Base-by-base conservation (phyloP, 2,797 vertebrate genomes). In the Siniperca undulata region DNA sequence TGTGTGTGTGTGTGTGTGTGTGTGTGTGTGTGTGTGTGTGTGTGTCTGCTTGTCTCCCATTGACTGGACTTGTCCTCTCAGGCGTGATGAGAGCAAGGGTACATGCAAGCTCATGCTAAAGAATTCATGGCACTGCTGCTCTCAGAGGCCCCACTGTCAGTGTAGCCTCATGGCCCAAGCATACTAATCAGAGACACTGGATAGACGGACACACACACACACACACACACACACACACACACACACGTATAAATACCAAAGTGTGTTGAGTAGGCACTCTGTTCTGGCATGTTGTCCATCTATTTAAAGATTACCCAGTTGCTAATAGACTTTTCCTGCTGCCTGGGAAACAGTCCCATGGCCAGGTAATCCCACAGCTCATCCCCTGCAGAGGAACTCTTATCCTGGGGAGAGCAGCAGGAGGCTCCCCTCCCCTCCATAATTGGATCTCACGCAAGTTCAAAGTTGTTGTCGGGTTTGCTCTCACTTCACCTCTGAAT, bases 91-190 rank as follows among this genome's bases (percentile, higher is more conserved):
- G 88, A 90, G 88, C 87, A 84, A 87, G 80, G 82, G 76, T 87
- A 91, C 91, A 91, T 85, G 83, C 82, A 79, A 82, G 82, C 89
- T 92, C 90, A 91, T 91, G 91, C 90, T 95, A 92, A 94, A 94
- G 91, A 93, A 94, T 95, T 94, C 87, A 92, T 93, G 90, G 88
- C 72, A 50, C 80, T 86, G 86, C 90, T 84, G 78, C 92, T 92
- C 92, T 94, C 93, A 86, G 91, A 94, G 91, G 92, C 87, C 92
- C 86, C 80, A 69, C 93, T 94, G 93, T 93, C 92, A 91, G 92
- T 64, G 86, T 78, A 86, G 90, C 86, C 84, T 89, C 91, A 93
- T 93, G 89, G 91, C 78, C 82, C n/a, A 14, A 83, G 94, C 88
- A 95, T 94, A 93, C 93, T 91, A 94, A 95, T 94, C 89, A 93